Percentiles rank a stretch among this genome's conserved stretches.
These are phyloP conservation scores for Hylaeus volcanicus DNA, from an alignment of 1,140 invertebrate genomes.

Conservation along the genomic window DNA sequence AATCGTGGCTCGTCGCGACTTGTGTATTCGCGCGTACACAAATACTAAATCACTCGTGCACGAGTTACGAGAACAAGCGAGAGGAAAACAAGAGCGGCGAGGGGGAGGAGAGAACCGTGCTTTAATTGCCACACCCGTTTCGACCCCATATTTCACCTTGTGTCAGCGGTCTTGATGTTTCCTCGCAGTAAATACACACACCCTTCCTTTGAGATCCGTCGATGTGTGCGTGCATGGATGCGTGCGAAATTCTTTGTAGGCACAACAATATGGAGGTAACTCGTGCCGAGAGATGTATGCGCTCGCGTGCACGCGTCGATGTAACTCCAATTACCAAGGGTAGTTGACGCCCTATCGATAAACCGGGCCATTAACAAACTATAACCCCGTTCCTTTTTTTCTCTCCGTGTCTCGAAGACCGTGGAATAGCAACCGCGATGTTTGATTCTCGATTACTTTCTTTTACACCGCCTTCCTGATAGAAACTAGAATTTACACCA, in stretches of 20 bases:
- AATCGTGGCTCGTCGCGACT: background rate
- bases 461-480: background rate
- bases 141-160: constrained; percentile 65
- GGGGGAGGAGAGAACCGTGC: background rate
- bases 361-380: constrained; percentile 57
- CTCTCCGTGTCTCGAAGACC: background rate
- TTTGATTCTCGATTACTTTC: background rate
- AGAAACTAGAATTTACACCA: no score
- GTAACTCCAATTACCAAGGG: constrained; percentile 26
- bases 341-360: constrained; percentile 51
- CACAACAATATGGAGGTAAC: constrained; percentile 46
- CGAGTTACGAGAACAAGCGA: background rate
- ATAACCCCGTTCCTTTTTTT: constrained; percentile 18
- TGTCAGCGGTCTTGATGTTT: constrained; percentile 68
- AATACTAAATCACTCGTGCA: constrained; percentile 29
- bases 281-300: constrained; percentile 39
- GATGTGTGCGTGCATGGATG: background rate
- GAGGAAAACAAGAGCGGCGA: background rate
- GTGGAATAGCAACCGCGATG: background rate
- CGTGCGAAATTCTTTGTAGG: constrained; percentile 44
- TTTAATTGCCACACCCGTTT: constrained; percentile 66
- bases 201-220: constrained; percentile 43
- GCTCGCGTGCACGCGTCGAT: constrained; percentile 48
- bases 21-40: constrained; percentile 1
- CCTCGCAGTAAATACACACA: constrained; percentile 60